Evolutionary conservation across 35 echinoderm and acorn worm species (phyloP), one percentile per base, ranked within the genome.

Genomic region (Apostichopus parvimensis): DNA sequence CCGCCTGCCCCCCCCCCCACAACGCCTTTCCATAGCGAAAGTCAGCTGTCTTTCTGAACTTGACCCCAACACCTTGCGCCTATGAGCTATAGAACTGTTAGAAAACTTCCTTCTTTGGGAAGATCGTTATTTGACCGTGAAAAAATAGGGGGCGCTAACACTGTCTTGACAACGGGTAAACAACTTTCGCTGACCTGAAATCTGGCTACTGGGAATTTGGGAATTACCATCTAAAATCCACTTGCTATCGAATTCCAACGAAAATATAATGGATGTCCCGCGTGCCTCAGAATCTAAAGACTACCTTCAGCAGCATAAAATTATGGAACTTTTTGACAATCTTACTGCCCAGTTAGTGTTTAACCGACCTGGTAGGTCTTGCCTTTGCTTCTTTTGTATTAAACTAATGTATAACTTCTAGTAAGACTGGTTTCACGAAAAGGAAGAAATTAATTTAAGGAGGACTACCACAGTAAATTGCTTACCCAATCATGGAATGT

Each of bases 291-390:
- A 98, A 84, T 83, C 96, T 18, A 91, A 88, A 58, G 92, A 98
- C 22, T 98, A 98, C 72, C 90, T 98, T 58, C 78, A 94, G 57
- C 61, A 95, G 28, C 94, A 98, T 87, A 95, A 90, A 88, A 94
- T 98, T 68, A 86, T 95, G 45, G 96, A 98, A 53, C 90, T 98
- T 17, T 98, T 98, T 73, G 91, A 98, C 79, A 95, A 98, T 90
- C 92, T 98, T 11, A 98, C 96, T 68, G 72, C 94, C 79, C 92
- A 95, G 26, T 78, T 98, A 62, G 92, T 98, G 79, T 98, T 98
- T 79, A 94, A 98, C 65, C 64, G 96, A 90, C 96, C 96, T 82
- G 96, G 96, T 98, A 95, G 64, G 23, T 65, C 3, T 70, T 8
- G 12, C 61, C 9, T 26, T 82, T 4, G 20, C 5, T 15, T 0